Base-by-base conservation (phyloP, 2,113 vertebrate species). In the Galemys pyrenaicus region DNA sequence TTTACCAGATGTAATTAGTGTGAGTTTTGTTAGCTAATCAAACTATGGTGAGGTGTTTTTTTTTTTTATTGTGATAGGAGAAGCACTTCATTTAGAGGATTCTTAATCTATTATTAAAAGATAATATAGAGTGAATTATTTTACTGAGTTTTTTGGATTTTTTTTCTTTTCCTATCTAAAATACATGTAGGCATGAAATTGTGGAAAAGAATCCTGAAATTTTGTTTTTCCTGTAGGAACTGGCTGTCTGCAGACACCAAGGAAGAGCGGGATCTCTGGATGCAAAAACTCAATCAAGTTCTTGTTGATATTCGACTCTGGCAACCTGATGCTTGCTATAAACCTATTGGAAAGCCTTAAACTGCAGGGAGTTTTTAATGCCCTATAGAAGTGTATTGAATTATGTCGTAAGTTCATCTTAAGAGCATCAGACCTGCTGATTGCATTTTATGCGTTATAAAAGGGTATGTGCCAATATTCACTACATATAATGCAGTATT, bases 241-340 rank as follows among this genome's bases (percentile, higher is more conserved):
- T 99, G 99, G 99, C 97, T 99, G 58, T 99, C 99, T n/a, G 99
- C 99, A 3, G 99, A 99, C 97, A 99, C 99, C 7, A 99, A 99
- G 93, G 99, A 99, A 0, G 99, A 99, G 49, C 98, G 99, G 87
- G 99, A 99, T 62, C 98, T 99, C 92, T 99, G 99, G 99, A 99
- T 99, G 99, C 99, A 98, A 89, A 99, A 99, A 70, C 98, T 99
- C 89, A 99, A 99, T 97, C 99, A 99, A 97, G 99, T 99, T 68
- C 97, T 99, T 24, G 58, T 99, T 96, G 99, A 99, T 92, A 98
- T 99, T 94, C 99, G 99, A 6, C 99, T 99, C 98, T 99, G 99
- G 99, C 99, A 99, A 54, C 99, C 99, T 2, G 99, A 99, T 51
- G 98, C 99, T 83, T 99, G 99, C 97, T 98, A 99, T 97, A 98